Evolutionary conservation across 1,140 invertebrate genomes (phyloP).

Genomic region (Wasmannia auropunctata): DNA sequence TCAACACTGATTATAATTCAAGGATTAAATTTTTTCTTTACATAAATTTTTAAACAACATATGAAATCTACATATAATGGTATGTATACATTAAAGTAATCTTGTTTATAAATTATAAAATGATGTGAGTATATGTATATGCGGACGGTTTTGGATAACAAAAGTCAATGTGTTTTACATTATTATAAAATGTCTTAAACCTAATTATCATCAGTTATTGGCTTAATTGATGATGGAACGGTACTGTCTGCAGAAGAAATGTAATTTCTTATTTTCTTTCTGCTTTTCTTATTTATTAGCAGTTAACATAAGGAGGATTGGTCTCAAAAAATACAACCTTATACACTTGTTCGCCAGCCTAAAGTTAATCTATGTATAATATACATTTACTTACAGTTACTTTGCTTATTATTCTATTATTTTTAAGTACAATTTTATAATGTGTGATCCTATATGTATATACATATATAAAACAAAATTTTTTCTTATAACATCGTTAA

Average conservation of each 20-base stretch:
- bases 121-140: slow-evolving; percentile 71
- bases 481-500: slow-evolving; percentile 10
- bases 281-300: neutral
- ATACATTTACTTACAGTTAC: slow-evolving; percentile 32
- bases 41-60: slow-evolving; percentile 47
- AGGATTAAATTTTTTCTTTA: slow-evolving; percentile 2
- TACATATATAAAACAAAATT: neutral
- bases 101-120: slow-evolving; percentile 52
- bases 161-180: slow-evolving; percentile 62
- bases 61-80: slow-evolving; percentile 53
- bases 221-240: slow-evolving; percentile 55
- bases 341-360: slow-evolving; percentile 57
- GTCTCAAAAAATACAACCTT: slow-evolving; percentile 63
- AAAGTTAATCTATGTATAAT: slow-evolving; percentile 60
- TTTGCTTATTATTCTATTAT: slow-evolving; percentile 30
- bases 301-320: slow-evolving; percentile 33
- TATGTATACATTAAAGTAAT: slow-evolving; percentile 20
- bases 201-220: slow-evolving; percentile 56
- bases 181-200: slow-evolving; percentile 69
- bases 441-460: neutral
- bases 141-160: slow-evolving; percentile 72
- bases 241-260: slow-evolving; percentile 60
- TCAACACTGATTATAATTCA: neutral
- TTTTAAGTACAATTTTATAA: slow-evolving; percentile 63
- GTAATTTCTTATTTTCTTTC: slow-evolving; percentile 20